Evolutionary conservation across 2,888 invertebrate species (phyloP), one percentile per base, ranked within the genome.

Genomic region (Liodrosophila aerea): DNA sequence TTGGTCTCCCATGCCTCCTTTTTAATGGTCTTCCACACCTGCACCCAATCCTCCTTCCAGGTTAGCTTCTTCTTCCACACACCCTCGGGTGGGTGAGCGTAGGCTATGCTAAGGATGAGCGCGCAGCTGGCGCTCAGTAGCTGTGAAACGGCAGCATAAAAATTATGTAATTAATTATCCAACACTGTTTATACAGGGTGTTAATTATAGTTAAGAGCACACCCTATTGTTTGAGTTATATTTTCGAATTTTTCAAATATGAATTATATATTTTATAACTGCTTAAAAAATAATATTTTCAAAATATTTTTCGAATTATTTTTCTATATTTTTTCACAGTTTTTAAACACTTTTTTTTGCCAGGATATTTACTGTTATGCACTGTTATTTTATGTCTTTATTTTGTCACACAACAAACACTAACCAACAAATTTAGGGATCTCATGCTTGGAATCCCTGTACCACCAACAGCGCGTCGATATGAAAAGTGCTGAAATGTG

Each of bases 41-140:
- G 88, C 3, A 88, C 87, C 94, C 94, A 95, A 73, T 95, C 95
- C 61, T 94, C 94, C 89, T 96, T 96, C 96, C 96, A 96, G 22
- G 92, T 92, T 40, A 96, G 91, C 89, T 95, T 95, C 89, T 95
- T 95, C 88, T 95, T 94, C 95, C 94, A 95, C 73, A 93, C 93
- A 60, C 95, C 95, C 82, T 92, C 91, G 61, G 94, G 94, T 29
- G 89, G 89, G 84, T 89, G 89, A 57, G 89, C 89, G 56, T 78
- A 82, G 49, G 86, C 84, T 58, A 87, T 73, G 70, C 88, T 87
- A 54, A 87, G 70, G 59, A 88, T 71, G 37, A 88, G 85, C 86
- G 87, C 87, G 71, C 88, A 87, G 84, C 87, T 86, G 83, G 86
- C 87, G 86, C 87, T 80, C 66, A 88, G 76, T 73, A 89, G 85